Percentiles rank a stretch among this genome's conserved stretches.
These are phyloP conservation scores for Ageneiosus marmoratus DNA, from an alignment of 2,113 vertebrate genomes.

Conservation along the genomic window DNA sequence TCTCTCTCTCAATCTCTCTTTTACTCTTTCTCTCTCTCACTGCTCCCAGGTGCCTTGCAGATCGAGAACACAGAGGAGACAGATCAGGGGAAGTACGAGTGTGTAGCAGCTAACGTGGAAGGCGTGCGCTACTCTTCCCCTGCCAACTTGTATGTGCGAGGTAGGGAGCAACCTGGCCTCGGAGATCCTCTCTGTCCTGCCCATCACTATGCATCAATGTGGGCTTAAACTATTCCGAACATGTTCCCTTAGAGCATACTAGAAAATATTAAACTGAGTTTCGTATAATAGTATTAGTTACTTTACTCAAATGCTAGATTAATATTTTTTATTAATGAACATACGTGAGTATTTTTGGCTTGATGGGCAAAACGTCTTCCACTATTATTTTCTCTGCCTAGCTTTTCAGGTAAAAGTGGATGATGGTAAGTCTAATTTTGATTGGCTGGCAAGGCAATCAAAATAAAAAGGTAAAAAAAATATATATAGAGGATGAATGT, in stretches of 20 bases:
- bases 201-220: constrained; percentile 8
- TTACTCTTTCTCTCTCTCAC: too few species aligned
- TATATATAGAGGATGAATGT: neutral
- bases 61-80: constrained; percentile 99
- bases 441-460: constrained; percentile 69
- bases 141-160: constrained; percentile 99
- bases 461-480: constrained; percentile 56
- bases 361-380: constrained; percentile 50
- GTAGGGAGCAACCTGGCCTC: constrained; percentile 85
- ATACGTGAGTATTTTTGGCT: constrained; percentile 3
- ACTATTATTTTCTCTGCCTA: constrained; percentile 54
- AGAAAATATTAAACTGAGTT: neutral
- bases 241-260: neutral
- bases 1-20: too few species aligned
- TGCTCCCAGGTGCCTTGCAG: constrained; percentile 90
- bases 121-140: constrained; percentile 97
- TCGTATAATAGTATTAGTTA: neutral
- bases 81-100: constrained; percentile 98
- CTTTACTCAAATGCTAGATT: neutral
- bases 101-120: constrained; percentile 94
- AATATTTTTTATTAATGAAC: neutral
- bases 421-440: constrained; percentile 78
- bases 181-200: constrained; percentile 40
- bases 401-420: constrained; percentile 68
- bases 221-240: neutral